phyloP scores from a whole-genome alignment of 1,140 invertebrate genomes.

The Lycorma delicatula region DNA sequence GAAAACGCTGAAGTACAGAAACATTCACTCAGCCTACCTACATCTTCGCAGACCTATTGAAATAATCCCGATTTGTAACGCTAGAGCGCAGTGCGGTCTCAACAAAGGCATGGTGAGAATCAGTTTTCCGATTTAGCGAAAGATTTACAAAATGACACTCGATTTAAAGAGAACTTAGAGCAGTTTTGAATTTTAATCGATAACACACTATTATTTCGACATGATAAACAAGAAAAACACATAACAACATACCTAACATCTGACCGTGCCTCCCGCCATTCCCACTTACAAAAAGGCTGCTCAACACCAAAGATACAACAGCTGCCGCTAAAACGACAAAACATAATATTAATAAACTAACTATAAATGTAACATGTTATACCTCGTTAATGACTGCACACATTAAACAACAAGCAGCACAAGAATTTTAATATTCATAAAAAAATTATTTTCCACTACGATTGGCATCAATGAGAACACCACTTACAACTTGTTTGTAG shows the following conservation, averaged over 20 bases:
- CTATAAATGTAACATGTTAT: no score
- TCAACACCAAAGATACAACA: not conserved
- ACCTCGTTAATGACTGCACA: no score
- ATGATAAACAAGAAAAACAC: no score
- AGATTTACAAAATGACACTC: no score
- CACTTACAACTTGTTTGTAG: slow-evolving; percentile 19
- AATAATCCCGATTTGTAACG: slow-evolving; percentile 1
- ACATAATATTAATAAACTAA: no score
- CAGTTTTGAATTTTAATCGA: no score
- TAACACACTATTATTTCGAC: no score
- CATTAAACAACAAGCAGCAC: no score
- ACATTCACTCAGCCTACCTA: slow-evolving; percentile 1
- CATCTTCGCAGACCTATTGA: not conserved
- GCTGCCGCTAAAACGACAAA: slow-evolving; percentile 9
- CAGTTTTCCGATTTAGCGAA: not conserved
- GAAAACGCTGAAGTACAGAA: not conserved
- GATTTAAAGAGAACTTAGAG: no score
- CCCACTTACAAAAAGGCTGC: not conserved
- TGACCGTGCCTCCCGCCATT: slow-evolving; percentile 2
- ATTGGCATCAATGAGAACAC: not conserved
- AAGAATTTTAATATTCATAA: no score
- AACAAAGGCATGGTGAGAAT: slow-evolving; percentile 10
- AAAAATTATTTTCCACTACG: no score
- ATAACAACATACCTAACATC: no score
- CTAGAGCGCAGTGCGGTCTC: slow-evolving; percentile 7